Evolutionary conservation across 92 coral and sea anemone species (phyloP), one percentile per base, ranked within the genome.

Genomic region (Paragorgia papillata): DNA sequence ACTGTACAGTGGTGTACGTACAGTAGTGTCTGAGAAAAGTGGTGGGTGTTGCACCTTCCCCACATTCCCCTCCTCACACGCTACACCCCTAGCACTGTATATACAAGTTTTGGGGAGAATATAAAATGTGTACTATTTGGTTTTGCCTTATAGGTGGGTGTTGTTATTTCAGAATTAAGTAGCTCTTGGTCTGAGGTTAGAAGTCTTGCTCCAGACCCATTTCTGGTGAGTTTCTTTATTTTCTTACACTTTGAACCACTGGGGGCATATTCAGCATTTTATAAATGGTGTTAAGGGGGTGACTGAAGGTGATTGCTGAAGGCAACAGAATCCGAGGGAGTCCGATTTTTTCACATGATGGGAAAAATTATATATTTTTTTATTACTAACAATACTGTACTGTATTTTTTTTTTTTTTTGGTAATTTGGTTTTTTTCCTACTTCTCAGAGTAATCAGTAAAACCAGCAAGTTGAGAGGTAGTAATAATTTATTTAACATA

Each of bases 391-490:
- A 19, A 53, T n/a, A 35, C 2, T 63, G 50, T 5, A 1, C n/a
- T n/a, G n/a, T n/a, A n/a, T n/a, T n/a, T 4, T 15, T 25, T n/a
- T n/a, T n/a, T n/a, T 30, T 63, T 19, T 39, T 4, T 32, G 13
- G 2, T 1, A 0, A 46, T 7, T 46, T 46, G 14, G n/a, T 69
- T 51, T 75, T 31, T n/a, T 82, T 67, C 29, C 15, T 39, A 25
- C 56, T 15, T 81, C 78, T 39, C 62, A 93, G 97, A 90, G 86
- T 49, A 43, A 77, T 34, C 92, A 90, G 49, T 91, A 93, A 76
- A 90, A 93, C 73, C 86, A 80, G 48, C 96, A 93, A 82, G 80
- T 93, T 19, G 92, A 90, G 58, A 93, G 97, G 97, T 93, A 78
- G 57, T 28, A 58, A 51, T 66, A 18, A 26, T 61, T 19, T 3